Percentiles rank a stretch among this genome's conserved stretches.
phyloP scores from a whole-genome alignment of 2,888 invertebrate genomes.

The Tenthredo mesomela region DNA sequence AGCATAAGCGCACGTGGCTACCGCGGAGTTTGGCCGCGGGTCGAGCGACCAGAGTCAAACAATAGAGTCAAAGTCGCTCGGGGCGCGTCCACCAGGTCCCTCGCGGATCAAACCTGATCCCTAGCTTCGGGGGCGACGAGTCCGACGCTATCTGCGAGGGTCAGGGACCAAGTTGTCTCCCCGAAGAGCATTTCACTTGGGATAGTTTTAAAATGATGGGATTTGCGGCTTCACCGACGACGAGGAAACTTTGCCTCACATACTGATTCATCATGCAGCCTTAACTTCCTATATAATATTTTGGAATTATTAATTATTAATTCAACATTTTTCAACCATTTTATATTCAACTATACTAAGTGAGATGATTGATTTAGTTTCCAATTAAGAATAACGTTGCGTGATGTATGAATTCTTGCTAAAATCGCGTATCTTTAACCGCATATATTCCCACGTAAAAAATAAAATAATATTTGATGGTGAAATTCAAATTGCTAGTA shows the following conservation, averaged over 20 bases:
- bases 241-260: not conserved
- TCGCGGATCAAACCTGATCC: slow-evolving; percentile 72
- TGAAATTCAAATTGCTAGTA: not conserved
- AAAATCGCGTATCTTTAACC: not conserved
- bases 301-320: not conserved
- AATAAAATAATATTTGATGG: not conserved
- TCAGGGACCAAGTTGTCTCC: slow-evolving; percentile 60
- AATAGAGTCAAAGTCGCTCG: slow-evolving; percentile 49
- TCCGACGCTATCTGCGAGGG: slow-evolving; percentile 66
- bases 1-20: slow-evolving; percentile 49
- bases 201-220: slow-evolving; percentile 68
- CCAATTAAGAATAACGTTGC: not conserved
- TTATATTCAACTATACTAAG: not conserved
- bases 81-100: slow-evolving; percentile 62
- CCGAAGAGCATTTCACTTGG: slow-evolving; percentile 58
- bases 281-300: not conserved
- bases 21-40: slow-evolving; percentile 3
- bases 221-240: slow-evolving; percentile 41
- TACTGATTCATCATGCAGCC: not conserved
- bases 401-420: not conserved
- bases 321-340: not conserved
- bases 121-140: slow-evolving; percentile 65
- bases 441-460: not conserved
- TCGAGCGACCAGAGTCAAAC: slow-evolving; percentile 45
- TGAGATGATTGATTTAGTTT: not conserved